Base-by-base conservation (phyloP, 2,888 invertebrate genomes). In the Allacma fusca region DNA sequence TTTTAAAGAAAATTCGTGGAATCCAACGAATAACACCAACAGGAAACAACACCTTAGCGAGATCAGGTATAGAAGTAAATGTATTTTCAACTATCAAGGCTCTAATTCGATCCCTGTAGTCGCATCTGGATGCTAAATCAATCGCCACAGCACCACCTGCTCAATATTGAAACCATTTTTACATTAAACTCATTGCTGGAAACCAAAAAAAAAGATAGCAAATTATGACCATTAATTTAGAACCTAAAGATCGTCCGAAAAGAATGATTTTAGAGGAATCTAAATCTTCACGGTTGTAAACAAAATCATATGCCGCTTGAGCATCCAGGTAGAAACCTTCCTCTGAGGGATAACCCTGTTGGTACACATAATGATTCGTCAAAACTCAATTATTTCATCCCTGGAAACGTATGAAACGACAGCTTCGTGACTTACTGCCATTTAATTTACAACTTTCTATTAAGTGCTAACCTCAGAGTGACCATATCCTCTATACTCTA, bases 401-500 rank as follows among this genome's bases (percentile, higher is more conserved):
- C n/a, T n/a, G n/a, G n/a, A n/a, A n/a, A n/a, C n/a, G n/a, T n/a
- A n/a, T n/a, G n/a, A n/a, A n/a, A n/a, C n/a, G n/a, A n/a, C n/a
- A n/a, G n/a, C n/a, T n/a, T n/a, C n/a, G n/a, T n/a, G n/a, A n/a
- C n/a, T n/a, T n/a, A n/a, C n/a, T n/a, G n/a, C n/a, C 24, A 70
- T 19, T 67, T 24, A 5, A 12, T 68, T 13, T 40, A 19, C 29
- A 64, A 64, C 23, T 64, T 21, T 57, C 57, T 24, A 16, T 21
- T 62, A 24, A 62, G 68, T 26, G 7, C 24, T 1, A 76, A 83
- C 83, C 75, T 83, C 86, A 7, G 97, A 97, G 28, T 94, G 89
- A 0, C 98, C 97, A 88, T 96, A 98, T 0, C 97, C 98, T 84
- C 97, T 90, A 86, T 97, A 98, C 86, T 98, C 98, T n/a, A 97